Evolutionary conservation across 2,888 invertebrate species (phyloP).

Genomic region (Agrochola lychnidis): DNA sequence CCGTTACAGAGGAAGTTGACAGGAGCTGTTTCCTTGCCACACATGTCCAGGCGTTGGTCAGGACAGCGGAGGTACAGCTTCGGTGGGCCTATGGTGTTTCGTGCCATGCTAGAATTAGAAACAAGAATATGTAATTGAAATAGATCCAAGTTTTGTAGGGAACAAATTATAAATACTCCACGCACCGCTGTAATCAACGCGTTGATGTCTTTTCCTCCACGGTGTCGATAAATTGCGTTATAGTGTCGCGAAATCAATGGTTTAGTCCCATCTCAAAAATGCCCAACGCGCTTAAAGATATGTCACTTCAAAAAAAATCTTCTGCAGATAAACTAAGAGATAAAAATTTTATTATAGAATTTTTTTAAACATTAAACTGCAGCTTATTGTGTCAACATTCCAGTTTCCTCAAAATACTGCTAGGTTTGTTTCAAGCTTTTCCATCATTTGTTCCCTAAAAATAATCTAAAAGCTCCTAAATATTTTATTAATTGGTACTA

Average conservation of each 20-base stretch:
- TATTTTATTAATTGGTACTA: neutral
- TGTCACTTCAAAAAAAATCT: too few species aligned
- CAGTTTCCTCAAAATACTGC: neutral
- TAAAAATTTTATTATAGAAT: too few species aligned
- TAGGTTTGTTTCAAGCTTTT: neutral
- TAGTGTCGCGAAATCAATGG: too few species aligned
- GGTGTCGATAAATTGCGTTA: too few species aligned
- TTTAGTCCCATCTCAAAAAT: too few species aligned
- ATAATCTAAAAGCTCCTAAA: neutral
- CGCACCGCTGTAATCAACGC: too few species aligned
- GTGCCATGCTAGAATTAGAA: conserved; percentile 72
- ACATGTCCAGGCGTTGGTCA: conserved; percentile 73
- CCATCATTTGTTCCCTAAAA: neutral
- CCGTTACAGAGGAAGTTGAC: conserved; percentile 75
- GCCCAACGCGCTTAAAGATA: too few species aligned
- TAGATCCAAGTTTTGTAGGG: neutral
- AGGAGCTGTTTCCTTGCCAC: conserved; percentile 59
- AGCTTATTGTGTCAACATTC: neutral
- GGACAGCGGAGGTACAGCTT: conserved; percentile 79
- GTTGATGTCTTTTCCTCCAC: too few species aligned
- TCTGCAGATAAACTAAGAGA: too few species aligned
- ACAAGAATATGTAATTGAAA: neutral
- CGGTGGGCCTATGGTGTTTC: conserved; percentile 76
- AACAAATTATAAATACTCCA: too few species aligned
- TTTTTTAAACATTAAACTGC: neutral